Evolutionary conservation across 2,113 vertebrate species (phyloP), one percentile per base, ranked within the genome.

Genomic region (Carettochelys insculpta): DNA sequence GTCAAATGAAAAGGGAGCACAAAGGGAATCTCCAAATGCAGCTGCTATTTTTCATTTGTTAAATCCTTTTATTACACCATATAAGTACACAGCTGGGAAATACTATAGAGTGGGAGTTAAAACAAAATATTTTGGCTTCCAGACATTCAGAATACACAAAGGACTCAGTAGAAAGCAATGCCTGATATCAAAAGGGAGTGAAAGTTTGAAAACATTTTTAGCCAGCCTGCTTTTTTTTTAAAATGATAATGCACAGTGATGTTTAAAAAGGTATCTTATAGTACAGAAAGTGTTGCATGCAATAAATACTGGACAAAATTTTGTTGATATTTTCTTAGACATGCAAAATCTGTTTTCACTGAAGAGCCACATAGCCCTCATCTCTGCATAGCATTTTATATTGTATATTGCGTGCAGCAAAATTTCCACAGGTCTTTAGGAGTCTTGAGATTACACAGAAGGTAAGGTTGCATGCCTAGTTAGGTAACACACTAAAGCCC

Each of bases 41-140:
- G 97, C 97, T 98, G 97, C 96, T 98, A 96, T 96, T 98, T 97
- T 97, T 96, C 97, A 98, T 97, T 98, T 97, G 97, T 97, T 98
- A 97, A 97, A 97, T 96, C 95, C 92, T 97, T 98, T 98, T 97
- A 98, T 98, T 97, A 97, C 91, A 97, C 95, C 90, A 94, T 98
- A 95, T 97, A 98, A 98, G 96, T 97, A 98, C 97, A 98, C 96
- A 98, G 97, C 97, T 98, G 97, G 97, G 97, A 98, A 97, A 97
- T 96, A 97, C 96, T 97, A 96, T 95, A 96, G 96, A 98, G 97
- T 96, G 95, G 96, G 97, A 97, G 96, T 97, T 98, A 97, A 98
- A 98, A 97, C 96, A 97, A 98, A 98, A 98, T 98, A 98, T 98
- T 98, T 98, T 98, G 97, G 96, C 97, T 98, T 98, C 92, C 93